Evolutionary conservation across 2,888 invertebrate species (phyloP).

Genomic region (Leptopterna dolabrata): DNA sequence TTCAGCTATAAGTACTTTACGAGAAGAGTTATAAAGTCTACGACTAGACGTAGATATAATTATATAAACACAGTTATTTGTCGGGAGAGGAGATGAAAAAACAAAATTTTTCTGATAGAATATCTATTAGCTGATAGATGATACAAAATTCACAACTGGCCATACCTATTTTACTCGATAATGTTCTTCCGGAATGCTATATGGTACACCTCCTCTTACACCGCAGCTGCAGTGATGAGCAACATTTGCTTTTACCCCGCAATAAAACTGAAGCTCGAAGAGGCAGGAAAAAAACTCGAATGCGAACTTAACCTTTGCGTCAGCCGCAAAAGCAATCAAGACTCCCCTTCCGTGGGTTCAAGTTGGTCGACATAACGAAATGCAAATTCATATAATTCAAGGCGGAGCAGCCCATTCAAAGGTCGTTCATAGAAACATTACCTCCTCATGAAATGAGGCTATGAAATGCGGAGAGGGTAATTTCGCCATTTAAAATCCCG

Average conservation of each 20-base stretch:
- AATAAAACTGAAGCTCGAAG: not conserved
- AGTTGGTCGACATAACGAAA: not conserved
- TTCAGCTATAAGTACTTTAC: too few relatives aligned
- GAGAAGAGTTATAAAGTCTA: too few relatives aligned
- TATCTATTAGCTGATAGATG: too few relatives aligned
- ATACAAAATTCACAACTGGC: too few relatives aligned
- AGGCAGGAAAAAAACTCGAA: not conserved
- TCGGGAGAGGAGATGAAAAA: too few relatives aligned
- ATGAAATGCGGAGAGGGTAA: not conserved
- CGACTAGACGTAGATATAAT: too few relatives aligned
- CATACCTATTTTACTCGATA: too few relatives aligned
- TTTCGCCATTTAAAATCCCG: not conserved
- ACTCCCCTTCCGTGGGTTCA: not conserved
- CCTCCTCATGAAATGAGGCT: not conserved
- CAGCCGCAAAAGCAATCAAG: slow-evolving; percentile 7
- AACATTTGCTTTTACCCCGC: not conserved
- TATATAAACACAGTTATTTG: too few relatives aligned
- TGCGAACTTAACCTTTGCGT: not conserved
- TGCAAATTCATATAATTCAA: not conserved
- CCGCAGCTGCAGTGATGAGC: not conserved
- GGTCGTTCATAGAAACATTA: slow-evolving; percentile 7
- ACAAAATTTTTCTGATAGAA: too few relatives aligned
- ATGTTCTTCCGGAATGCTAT: not conserved
- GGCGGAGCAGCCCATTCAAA: not conserved
- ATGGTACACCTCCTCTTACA: not conserved